These are phyloP conservation scores for Pseudomyrmex gracilis DNA, from an alignment of 1,140 invertebrate species.

Conservation along the genomic window DNA sequence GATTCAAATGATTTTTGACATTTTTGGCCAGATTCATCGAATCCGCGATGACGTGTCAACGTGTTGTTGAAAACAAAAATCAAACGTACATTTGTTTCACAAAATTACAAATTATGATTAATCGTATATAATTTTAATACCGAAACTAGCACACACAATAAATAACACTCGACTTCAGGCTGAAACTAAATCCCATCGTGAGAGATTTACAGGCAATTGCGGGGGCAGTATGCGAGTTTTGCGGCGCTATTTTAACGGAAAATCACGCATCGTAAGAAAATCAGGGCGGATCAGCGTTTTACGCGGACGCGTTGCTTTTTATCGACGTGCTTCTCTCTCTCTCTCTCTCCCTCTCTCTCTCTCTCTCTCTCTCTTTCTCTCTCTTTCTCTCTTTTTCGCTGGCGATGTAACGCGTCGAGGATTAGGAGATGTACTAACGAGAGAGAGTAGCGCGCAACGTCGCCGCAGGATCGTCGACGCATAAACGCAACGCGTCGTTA, in stretches of 20 bases:
- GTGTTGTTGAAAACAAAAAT: not conserved
- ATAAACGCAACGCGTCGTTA: slow-evolving; percentile 74
- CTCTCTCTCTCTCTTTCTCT: too few species aligned
- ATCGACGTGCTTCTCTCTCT: slow-evolving; percentile 9
- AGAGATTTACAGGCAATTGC: slow-evolving; percentile 15
- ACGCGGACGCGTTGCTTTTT: not conserved
- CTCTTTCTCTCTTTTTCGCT: too few species aligned
- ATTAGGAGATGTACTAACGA: slow-evolving; percentile 52
- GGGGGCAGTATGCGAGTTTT: not conserved
- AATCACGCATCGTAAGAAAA: slow-evolving; percentile 21
- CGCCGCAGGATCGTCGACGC: slow-evolving; percentile 50
- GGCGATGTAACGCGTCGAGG: not conserved
- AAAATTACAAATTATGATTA: too few species aligned
- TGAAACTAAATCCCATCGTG: not conserved
- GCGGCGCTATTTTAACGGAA: not conserved
- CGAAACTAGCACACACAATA: not conserved
- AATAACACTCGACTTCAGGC: not conserved
- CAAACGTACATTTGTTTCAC: too few species aligned
- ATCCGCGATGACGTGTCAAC: not conserved
- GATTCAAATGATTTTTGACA: too few species aligned
- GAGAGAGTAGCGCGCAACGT: slow-evolving; percentile 1
- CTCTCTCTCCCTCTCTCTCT: too few species aligned
- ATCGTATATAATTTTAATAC: not conserved
- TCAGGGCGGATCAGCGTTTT: not conserved
- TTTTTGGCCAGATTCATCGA: too few species aligned